phyloP scores from a whole-genome alignment of 2,888 invertebrate genomes.

The Parnassius smintheus region DNA sequence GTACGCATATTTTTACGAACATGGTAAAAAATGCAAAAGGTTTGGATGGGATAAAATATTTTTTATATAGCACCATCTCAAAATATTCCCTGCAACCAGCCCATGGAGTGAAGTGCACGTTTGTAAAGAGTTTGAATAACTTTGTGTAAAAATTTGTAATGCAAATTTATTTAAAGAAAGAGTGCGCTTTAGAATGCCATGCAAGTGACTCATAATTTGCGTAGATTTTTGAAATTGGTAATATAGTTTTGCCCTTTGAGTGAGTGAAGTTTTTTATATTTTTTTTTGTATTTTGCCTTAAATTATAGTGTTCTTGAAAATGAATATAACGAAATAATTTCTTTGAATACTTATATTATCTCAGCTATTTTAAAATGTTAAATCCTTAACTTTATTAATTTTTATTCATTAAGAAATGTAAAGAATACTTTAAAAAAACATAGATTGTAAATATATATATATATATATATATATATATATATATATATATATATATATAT shows the following conservation, averaged over 20 bases:
- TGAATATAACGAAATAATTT: too few relatives aligned
- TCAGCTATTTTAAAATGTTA: too few relatives aligned
- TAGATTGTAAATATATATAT: too few relatives aligned
- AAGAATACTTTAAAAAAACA: too few relatives aligned
- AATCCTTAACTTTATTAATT: too few relatives aligned
- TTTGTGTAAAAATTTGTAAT: conserved; percentile 41
- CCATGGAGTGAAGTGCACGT: not conserved
- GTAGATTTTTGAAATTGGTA: conserved; percentile 41
- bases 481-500: too few relatives aligned
- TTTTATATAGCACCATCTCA: conserved; percentile 10
- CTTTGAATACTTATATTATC: too few relatives aligned
- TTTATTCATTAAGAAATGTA: too few relatives aligned
- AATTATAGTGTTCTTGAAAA: not conserved
- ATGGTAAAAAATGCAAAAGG: too few relatives aligned
- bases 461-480: too few relatives aligned
- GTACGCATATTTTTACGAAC: too few relatives aligned
- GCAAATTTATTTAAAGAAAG: conserved; percentile 30
- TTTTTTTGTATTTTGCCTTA: not conserved
- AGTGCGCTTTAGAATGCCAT: conserved; percentile 48
- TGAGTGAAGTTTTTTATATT: conserved; percentile 25
- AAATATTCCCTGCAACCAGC: not conserved
- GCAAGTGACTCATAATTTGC: conserved; percentile 33
- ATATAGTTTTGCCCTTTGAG: conserved; percentile 42
- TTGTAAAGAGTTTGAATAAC: conserved; percentile 17
- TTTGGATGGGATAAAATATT: not conserved